Conservation (phyloP, 2,113 vertebrate species). For the Oophaga pumilio region DNA sequence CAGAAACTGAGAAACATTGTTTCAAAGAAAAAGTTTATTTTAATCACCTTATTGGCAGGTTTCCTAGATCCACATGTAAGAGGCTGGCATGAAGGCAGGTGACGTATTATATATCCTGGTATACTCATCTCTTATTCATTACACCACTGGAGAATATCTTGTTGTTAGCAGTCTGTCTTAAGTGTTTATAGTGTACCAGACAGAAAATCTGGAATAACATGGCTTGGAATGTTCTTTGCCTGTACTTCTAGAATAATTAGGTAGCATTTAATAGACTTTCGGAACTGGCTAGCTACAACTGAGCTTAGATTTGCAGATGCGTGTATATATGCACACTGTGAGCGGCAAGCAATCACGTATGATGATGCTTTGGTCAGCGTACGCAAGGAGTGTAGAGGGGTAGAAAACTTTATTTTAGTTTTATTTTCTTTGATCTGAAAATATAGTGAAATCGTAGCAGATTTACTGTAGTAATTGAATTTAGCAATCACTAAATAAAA, state of each 20-base stretch:
- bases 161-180: slow-evolving; percentile 45
- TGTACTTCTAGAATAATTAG: slow-evolving; percentile 31
- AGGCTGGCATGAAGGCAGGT: slow-evolving; percentile 40
- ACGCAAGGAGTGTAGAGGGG: neutral
- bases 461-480: neutral
- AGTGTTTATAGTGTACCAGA: slow-evolving; percentile 45
- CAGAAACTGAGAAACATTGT: slow-evolving; percentile 6
- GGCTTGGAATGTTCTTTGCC: slow-evolving; percentile 18
- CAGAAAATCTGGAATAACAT: slow-evolving; percentile 44
- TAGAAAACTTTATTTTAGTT: neutral
- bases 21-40: slow-evolving; percentile 24
- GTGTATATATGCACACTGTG: neutral
- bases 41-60: slow-evolving; percentile 42
- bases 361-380: neutral
- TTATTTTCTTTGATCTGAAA: neutral
- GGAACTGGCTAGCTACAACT: neutral
- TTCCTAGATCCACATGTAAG: slow-evolving; percentile 51
- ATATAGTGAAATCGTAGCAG: neutral
- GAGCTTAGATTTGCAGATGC: neutral
- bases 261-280: slow-evolving; percentile 16
- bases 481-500: neutral
- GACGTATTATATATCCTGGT: slow-evolving; percentile 40
- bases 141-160: slow-evolving; percentile 42
- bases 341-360: neutral
- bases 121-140: slow-evolving; percentile 48